Percentiles rank a stretch among this genome's conserved stretches.
Conservation (phyloP, 2,888 invertebrate genomes). For the Strigamia crassipes region DNA sequence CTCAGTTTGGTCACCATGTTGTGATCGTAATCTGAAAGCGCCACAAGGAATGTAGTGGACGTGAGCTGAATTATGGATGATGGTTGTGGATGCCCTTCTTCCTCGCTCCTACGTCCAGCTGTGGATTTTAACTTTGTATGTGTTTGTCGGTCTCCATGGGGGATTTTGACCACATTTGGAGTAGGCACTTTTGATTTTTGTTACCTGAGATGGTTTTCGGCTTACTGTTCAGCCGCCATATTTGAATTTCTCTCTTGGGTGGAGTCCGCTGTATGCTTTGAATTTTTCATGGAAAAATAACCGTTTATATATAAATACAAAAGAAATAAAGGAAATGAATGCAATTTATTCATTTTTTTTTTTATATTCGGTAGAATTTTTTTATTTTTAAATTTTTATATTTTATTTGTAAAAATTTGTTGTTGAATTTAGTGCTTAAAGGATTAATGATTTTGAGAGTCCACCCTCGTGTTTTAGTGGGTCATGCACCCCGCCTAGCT, state of each 20-base stretch:
- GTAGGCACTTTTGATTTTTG: slow-evolving; percentile 25
- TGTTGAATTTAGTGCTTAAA: not conserved
- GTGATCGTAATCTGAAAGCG: slow-evolving; percentile 30
- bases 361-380: not conserved
- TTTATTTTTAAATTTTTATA: not conserved
- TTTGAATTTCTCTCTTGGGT: not conserved
- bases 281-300: not conserved
- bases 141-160: slow-evolving; percentile 30
- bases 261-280: not conserved
- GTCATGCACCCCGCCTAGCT: slow-evolving; percentile 19
- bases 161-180: slow-evolving; percentile 23
- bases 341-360: not conserved
- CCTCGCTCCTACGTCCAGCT: not conserved
- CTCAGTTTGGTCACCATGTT: slow-evolving; percentile 30
- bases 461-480: slow-evolving; percentile 21
- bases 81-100: not conserved
- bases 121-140: slow-evolving; percentile 30
- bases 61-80: slow-evolving; percentile 17
- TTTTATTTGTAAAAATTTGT: not conserved
- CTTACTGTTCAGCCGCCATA: slow-evolving; percentile 7
- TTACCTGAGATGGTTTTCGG: slow-evolving; percentile 11
- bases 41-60: slow-evolving; percentile 26
- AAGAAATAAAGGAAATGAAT: not conserved
- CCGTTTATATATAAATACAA: not conserved
- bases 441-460: not conserved